Conservation (phyloP, 2,797 vertebrate genomes). For the Girardinus metallicus region DNA sequence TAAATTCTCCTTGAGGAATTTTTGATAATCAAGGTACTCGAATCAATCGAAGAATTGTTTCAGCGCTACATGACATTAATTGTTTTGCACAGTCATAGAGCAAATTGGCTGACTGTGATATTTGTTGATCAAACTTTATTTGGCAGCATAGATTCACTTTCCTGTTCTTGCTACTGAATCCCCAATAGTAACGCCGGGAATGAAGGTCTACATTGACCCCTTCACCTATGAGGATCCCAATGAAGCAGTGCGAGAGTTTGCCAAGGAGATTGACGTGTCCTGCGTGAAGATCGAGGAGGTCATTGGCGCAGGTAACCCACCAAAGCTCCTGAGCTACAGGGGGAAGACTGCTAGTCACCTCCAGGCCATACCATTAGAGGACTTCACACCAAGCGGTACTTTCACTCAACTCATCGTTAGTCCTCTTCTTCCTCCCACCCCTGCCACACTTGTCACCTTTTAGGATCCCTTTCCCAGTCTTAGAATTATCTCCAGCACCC, state of each 20-base stretch:
- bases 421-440: slow-evolving; percentile 61
- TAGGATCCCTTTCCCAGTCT: slow-evolving; percentile 57
- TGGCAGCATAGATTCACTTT: slow-evolving; percentile 67
- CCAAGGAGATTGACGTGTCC: slow-evolving; percentile 98
- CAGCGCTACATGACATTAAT: too few species aligned
- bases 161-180: slow-evolving; percentile 82
- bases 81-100: neutral
- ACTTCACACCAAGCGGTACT: slow-evolving; percentile 87
- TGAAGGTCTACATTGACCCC: slow-evolving; percentile 98
- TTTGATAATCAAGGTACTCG: too few species aligned
- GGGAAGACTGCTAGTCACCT: slow-evolving; percentile 86
- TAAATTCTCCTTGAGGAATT: too few species aligned
- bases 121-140: slow-evolving; percentile 8
- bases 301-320: slow-evolving; percentile 96
- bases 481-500: slow-evolving; percentile 48
- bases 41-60: too few species aligned
- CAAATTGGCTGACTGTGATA: neutral
- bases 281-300: slow-evolving; percentile 99
- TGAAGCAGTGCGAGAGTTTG: slow-evolving; percentile 96
- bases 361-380: slow-evolving; percentile 87
- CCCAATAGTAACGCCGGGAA: slow-evolving; percentile 92
- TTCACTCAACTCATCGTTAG: slow-evolving; percentile 82
- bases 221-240: slow-evolving; percentile 99
- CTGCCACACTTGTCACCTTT: slow-evolving; percentile 60
- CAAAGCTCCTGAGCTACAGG: slow-evolving; percentile 85